Evolutionary conservation across 2,113 vertebrate genomes (phyloP).

Genomic region (human (Homo sapiens)): DNA sequence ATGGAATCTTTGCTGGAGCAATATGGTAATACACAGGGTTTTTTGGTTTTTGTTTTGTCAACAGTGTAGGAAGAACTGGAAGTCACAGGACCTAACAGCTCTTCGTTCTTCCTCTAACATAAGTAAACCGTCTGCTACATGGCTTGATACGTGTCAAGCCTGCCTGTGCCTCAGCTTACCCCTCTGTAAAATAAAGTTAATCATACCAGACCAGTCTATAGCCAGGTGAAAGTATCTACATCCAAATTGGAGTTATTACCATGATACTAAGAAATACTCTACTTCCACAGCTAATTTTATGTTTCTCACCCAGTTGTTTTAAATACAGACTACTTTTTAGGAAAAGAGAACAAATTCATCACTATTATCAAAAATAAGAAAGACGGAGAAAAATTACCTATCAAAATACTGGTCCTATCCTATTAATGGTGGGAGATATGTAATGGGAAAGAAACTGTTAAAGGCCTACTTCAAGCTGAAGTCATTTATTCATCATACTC

Average conservation of each 20-base stretch:
- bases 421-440: background rate
- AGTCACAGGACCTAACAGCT: background rate
- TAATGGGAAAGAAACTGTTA: background rate
- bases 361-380: slow-evolving; percentile 22
- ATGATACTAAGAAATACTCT: background rate
- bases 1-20: background rate
- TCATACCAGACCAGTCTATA: background rate
- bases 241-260: background rate
- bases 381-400: background rate
- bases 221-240: background rate
- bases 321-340: slow-evolving; percentile 16
- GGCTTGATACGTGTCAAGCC: background rate
- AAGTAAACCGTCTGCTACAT: background rate
- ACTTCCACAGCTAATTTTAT: background rate
- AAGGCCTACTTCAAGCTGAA: background rate
- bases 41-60: background rate
- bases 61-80: background rate
- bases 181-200: slow-evolving; percentile 28
- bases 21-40: background rate
- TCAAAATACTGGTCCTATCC: background rate
- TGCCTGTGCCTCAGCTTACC: background rate
- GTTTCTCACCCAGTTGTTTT: slow-evolving; percentile 20
- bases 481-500: background rate
- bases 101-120: background rate
- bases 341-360: background rate